Percentiles rank a stretch among this genome's conserved stretches.
Conservation (phyloP, 2,888 invertebrate species). For the Protodeltote pygarga region DNA sequence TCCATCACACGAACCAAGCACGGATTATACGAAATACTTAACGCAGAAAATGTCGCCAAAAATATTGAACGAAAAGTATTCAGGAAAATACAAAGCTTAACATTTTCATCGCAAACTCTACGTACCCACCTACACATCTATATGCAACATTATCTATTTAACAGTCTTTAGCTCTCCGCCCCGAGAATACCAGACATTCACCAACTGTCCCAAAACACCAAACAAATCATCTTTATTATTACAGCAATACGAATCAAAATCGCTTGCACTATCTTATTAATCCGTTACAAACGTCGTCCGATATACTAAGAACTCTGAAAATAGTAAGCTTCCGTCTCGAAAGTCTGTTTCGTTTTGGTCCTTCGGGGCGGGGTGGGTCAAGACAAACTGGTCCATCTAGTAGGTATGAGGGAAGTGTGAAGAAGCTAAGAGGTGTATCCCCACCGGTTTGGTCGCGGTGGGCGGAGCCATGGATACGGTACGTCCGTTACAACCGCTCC, state of each 20-base stretch:
- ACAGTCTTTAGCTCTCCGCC: conserved; percentile 78
- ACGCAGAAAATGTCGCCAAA: no score
- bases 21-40: no score
- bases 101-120: conserved; percentile 17
- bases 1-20: no score
- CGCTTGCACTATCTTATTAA: conserved; percentile 41
- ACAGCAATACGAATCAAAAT: conserved; percentile 45
- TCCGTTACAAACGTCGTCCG: conserved; percentile 56
- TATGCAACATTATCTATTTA: conserved; percentile 68
- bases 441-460: conserved; percentile 74
- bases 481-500: conserved; percentile 76
- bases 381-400: conserved; percentile 68
- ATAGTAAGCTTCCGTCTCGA: conserved; percentile 23
- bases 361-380: conserved; percentile 61
- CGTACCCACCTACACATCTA: conserved; percentile 38
- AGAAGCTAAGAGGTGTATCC: conserved; percentile 84
- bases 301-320: conserved; percentile 54
- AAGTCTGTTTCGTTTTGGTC: conserved; percentile 13
- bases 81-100: conserved; percentile 19
- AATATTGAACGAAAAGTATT: conserved; percentile 4
- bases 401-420: conserved; percentile 83
- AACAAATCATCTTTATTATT: conserved; percentile 30
- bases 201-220: conserved; percentile 39
- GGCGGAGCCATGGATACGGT: conserved; percentile 73
- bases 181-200: conserved; percentile 68